These are phyloP conservation scores for Oophaga sylvatica DNA, from an alignment of 2,797 vertebrate genomes.

Conservation along the genomic window DNA sequence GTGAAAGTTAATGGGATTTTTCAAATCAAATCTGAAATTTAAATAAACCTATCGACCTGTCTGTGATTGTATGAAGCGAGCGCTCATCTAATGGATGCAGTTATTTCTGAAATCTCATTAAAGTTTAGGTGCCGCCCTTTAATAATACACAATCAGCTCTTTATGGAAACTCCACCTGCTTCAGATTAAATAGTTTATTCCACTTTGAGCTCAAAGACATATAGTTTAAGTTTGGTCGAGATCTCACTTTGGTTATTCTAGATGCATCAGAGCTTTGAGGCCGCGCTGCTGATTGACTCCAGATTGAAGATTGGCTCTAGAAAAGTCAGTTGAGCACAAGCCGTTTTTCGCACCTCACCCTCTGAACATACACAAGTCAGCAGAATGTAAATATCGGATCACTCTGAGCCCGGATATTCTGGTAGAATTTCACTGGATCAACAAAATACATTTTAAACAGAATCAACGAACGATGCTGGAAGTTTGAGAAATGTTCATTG, in stretches of 20 bases:
- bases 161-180: neutral
- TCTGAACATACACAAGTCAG: conserved; percentile 43
- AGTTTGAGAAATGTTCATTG: neutral
- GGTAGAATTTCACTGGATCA: neutral
- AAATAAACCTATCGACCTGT: neutral
- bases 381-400: conserved; percentile 16
- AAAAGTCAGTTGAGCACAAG: conserved; percentile 32
- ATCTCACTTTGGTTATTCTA: neutral
- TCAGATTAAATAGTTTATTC: conserved; percentile 1
- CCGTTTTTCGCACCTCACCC: conserved; percentile 18
- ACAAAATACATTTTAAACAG: neutral
- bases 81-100: neutral
- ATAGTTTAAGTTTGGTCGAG: conserved; percentile 9
- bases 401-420: conserved; percentile 15
- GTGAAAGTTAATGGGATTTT: neutral
- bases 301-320: conserved; percentile 45
- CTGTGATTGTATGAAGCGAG: neutral
- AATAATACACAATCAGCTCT: conserved; percentile 16
- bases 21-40: neutral
- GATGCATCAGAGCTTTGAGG: neutral
- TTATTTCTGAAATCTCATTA: neutral
- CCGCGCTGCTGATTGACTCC: conserved; percentile 36
- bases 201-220: neutral
- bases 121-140: neutral
- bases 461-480: neutral